Conservation (phyloP, 2,888 invertebrate species). For the Pelosia muscerda region DNA sequence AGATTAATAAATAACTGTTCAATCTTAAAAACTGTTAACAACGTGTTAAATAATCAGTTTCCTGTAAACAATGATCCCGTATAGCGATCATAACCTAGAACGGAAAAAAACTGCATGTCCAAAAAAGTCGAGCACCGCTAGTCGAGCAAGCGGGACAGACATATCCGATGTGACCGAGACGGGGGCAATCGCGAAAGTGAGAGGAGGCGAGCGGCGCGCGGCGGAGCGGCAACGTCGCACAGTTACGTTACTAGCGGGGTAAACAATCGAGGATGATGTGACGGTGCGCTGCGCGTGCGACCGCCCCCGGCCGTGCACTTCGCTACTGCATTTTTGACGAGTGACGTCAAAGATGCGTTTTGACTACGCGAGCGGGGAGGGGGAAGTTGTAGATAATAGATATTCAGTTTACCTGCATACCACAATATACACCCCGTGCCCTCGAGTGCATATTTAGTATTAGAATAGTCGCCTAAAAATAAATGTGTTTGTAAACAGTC, state of each 20-base stretch:
- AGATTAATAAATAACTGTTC: not conserved
- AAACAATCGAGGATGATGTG: slow-evolving; percentile 81
- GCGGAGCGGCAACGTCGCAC: slow-evolving; percentile 80
- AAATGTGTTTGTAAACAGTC: slow-evolving; percentile 54
- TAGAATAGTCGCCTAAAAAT: slow-evolving; percentile 49
- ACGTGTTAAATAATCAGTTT: slow-evolving; percentile 55
- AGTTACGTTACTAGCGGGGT: slow-evolving; percentile 82
- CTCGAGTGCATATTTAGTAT: slow-evolving; percentile 23
- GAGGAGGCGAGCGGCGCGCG: slow-evolving; percentile 79
- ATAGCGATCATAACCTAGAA: slow-evolving; percentile 76
- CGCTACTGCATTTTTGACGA: slow-evolving; percentile 78
- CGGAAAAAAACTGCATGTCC: slow-evolving; percentile 81
- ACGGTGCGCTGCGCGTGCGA: slow-evolving; percentile 81
- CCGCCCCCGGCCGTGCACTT: slow-evolving; percentile 77
- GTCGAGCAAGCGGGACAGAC: slow-evolving; percentile 69
- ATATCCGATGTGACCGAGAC: slow-evolving; percentile 59
- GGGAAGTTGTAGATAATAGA: slow-evolving; percentile 7
- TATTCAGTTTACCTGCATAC: slow-evolving; percentile 36
- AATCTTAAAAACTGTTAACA: slow-evolving; percentile 28
- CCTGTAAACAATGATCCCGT: slow-evolving; percentile 74
- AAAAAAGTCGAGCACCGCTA: slow-evolving; percentile 86
- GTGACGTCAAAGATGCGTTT: slow-evolving; percentile 71
- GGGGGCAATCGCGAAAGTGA: slow-evolving; percentile 81
- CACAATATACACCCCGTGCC: slow-evolving; percentile 13
- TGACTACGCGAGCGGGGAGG: slow-evolving; percentile 23